Evolutionary conservation across 1,140 invertebrate genomes (phyloP).

Genomic region (Oscheius sp.): DNA sequence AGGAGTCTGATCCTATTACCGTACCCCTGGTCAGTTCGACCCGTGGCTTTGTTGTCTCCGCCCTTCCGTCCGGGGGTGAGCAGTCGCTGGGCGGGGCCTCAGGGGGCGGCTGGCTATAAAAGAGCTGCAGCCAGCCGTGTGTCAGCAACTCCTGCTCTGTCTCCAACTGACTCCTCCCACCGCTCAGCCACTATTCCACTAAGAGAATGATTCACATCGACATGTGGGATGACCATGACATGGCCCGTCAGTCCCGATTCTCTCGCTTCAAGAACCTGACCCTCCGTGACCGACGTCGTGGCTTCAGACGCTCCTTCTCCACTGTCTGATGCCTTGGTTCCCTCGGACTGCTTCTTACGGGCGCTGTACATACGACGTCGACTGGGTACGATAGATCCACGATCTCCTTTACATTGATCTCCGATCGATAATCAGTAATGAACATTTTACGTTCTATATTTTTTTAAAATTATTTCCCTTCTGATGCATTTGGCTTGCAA

Average conservation of each 20-base stretch:
- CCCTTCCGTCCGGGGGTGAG: background rate
- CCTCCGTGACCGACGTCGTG: background rate
- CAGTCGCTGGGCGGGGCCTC: background rate
- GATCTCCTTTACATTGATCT: background rate
- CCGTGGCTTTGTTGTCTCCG: background rate
- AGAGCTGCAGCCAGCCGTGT: background rate
- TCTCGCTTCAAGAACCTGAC: conserved; percentile 8
- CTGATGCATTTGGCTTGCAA: too few species aligned
- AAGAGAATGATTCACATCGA: background rate
- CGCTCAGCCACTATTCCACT: background rate
- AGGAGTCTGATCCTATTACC: too few species aligned
- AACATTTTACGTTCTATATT: background rate
- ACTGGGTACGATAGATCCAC: background rate
- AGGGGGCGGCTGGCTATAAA: background rate
- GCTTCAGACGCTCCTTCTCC: background rate
- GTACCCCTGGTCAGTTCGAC: background rate
- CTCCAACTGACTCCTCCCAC: background rate
- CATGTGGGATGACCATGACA: background rate
- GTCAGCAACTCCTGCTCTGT: background rate
- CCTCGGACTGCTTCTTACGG: background rate
- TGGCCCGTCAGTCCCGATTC: background rate
- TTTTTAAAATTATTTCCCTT: too few species aligned
- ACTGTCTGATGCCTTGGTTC: background rate
- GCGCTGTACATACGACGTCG: background rate
- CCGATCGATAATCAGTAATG: background rate